These are phyloP conservation scores for Bombylius major DNA, from an alignment of 2,888 invertebrate species.

Conservation along the genomic window DNA sequence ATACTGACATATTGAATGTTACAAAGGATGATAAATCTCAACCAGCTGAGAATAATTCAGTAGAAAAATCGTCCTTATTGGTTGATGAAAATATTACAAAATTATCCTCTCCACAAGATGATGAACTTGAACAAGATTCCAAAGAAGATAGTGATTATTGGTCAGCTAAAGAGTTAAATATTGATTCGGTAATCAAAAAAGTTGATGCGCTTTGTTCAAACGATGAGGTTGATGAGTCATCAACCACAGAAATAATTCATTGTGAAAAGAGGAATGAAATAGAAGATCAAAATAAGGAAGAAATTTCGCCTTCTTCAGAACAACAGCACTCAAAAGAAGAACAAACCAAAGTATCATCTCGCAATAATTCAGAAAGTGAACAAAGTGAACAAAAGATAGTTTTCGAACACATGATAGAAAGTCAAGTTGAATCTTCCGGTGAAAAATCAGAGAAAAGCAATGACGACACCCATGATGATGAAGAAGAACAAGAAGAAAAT, in stretches of 20 bases:
- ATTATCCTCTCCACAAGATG: constrained; percentile 25
- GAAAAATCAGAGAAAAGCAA: constrained; percentile 5
- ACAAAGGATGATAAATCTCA: too few relatives aligned
- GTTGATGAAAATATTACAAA: constrained; percentile 32
- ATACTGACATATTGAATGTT: constrained; percentile 1
- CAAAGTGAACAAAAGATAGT: background rate
- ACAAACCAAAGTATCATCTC: constrained; percentile 1
- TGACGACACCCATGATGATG: constrained; percentile 27
- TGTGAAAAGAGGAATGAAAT: background rate
- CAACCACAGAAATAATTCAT: background rate
- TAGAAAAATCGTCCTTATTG: constrained; percentile 16
- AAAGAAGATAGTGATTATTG: constrained; percentile 64
- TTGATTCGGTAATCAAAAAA: constrained; percentile 70
- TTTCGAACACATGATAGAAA: background rate
- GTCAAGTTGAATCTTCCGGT: background rate
- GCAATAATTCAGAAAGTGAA: background rate
- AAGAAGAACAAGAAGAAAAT: constrained; percentile 26
- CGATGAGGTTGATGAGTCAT: constrained; percentile 20
- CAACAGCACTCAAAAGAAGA: background rate
- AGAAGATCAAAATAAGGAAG: constrained; percentile 1
- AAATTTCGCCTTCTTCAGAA: background rate
- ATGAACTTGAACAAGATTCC: constrained; percentile 40
- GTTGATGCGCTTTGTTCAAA: constrained; percentile 53
- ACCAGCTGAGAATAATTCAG: background rate
- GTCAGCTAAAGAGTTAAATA: constrained; percentile 67